Percentiles rank a stretch among this genome's conserved stretches.
phyloP scores from a whole-genome alignment of 2,113 vertebrate genomes.

The Onychostoma macrolepis region DNA sequence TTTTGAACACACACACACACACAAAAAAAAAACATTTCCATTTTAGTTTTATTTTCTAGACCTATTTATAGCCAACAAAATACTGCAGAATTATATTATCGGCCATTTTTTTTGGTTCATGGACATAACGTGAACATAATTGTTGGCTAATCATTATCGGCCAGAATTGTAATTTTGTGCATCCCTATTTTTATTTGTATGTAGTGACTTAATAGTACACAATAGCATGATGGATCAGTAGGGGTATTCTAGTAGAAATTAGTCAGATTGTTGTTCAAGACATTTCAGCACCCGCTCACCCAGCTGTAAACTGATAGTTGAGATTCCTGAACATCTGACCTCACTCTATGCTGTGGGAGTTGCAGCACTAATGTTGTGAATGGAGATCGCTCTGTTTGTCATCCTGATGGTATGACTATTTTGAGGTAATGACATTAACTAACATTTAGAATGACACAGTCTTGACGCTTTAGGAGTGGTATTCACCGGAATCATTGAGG shows the following conservation, averaged over 20 bases:
- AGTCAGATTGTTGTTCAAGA: not conserved
- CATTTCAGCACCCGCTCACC: not conserved
- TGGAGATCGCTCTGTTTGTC: not conserved
- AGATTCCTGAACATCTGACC: not conserved
- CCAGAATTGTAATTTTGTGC: not conserved
- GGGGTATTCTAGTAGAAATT: not conserved
- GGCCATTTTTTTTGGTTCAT: not conserved
- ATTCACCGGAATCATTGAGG: not conserved
- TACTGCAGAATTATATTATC: not conserved
- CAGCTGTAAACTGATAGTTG: not conserved
- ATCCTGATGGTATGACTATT: not conserved
- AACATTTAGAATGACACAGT: not conserved
- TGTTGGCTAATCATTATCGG: not conserved
- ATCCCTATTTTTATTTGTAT: not conserved
- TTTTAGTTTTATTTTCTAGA: not conserved
- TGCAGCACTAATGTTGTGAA: not conserved
- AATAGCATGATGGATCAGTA: not conserved
- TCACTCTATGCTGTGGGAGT: not conserved
- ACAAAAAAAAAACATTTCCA: no score
- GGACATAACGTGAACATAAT: not conserved
- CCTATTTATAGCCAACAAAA: not conserved
- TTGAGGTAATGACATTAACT: not conserved
- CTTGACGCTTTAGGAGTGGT: not conserved
- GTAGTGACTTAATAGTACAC: no score
- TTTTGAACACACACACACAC: no score